Conservation (phyloP, 1,140 invertebrate species). For the Apocrypta bakeri region DNA sequence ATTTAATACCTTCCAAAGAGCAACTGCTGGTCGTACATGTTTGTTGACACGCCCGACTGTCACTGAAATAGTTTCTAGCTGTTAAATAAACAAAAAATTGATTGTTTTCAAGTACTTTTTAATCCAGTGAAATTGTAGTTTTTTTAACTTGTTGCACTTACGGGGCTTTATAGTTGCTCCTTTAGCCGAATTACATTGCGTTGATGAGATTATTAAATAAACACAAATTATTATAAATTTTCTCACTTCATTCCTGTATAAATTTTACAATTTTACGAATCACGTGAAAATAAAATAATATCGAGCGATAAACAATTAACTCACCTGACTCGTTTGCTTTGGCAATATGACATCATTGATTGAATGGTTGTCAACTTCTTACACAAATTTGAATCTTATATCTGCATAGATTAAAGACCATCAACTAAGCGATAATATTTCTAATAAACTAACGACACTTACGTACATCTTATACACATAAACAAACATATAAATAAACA, state of each 20-base stretch:
- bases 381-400: too few relatives aligned
- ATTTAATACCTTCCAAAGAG: background rate
- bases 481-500: too few relatives aligned
- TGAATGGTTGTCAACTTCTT: too few relatives aligned
- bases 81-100: background rate
- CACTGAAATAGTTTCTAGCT: background rate
- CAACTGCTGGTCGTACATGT: background rate
- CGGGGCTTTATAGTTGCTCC: background rate
- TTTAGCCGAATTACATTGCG: background rate
- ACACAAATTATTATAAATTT: background rate
- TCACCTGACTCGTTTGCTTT: background rate
- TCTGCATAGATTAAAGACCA: too few relatives aligned
- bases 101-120: background rate
- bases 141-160: background rate
- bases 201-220: background rate
- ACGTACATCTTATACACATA: too few relatives aligned
- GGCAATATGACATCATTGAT: background rate
- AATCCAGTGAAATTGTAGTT: background rate
- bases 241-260: background rate
- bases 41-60: background rate
- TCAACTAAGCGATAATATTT: too few relatives aligned
- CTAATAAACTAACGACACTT: too few relatives aligned
- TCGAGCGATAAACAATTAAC: background rate
- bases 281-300: background rate
- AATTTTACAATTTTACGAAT: background rate